Conservation (phyloP, 1,140 invertebrate genomes). For the Pseudomyrmex dendroicus region DNA sequence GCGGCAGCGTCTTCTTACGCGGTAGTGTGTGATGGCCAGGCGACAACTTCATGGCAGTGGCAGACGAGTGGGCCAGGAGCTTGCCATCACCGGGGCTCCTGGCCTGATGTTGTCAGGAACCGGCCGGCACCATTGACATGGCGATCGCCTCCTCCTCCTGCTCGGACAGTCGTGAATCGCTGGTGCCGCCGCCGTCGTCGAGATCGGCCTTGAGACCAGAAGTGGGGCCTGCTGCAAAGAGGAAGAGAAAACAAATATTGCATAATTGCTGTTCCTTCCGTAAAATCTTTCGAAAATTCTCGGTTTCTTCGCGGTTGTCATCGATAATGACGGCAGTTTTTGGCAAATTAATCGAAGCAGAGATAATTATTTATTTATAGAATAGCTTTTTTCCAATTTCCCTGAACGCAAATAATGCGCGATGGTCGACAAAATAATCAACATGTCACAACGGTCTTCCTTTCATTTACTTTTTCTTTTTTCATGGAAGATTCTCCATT, state of each 20-base stretch:
- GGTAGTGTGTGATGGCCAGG: conserved; percentile 86
- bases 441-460: not conserved
- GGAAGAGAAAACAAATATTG: conserved; percentile 7
- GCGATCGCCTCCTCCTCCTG: conserved; percentile 87
- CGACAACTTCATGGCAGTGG: conserved; percentile 85
- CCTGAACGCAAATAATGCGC: conserved; percentile 9
- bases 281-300: conserved; percentile 19
- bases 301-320: conserved; percentile 40
- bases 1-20: conserved; percentile 85
- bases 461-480: not conserved
- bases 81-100: conserved; percentile 81
- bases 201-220: conserved; percentile 74
- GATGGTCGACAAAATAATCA: conserved; percentile 27
- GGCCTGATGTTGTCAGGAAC: conserved; percentile 87
- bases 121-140: conserved; percentile 85
- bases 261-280: conserved; percentile 24
- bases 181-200: conserved; percentile 76
- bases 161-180: conserved; percentile 79
- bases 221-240: conserved; percentile 63
- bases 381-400: not conserved
- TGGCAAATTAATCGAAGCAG: not conserved
- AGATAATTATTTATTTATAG: not conserved
- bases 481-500: conserved; percentile 43
- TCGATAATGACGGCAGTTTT: conserved; percentile 23
- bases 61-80: conserved; percentile 83